Percentiles rank a stretch among this genome's conserved stretches.
phyloP scores from a whole-genome alignment of 2,113 vertebrate species.

The Oncorhynchus kisutch region DNA sequence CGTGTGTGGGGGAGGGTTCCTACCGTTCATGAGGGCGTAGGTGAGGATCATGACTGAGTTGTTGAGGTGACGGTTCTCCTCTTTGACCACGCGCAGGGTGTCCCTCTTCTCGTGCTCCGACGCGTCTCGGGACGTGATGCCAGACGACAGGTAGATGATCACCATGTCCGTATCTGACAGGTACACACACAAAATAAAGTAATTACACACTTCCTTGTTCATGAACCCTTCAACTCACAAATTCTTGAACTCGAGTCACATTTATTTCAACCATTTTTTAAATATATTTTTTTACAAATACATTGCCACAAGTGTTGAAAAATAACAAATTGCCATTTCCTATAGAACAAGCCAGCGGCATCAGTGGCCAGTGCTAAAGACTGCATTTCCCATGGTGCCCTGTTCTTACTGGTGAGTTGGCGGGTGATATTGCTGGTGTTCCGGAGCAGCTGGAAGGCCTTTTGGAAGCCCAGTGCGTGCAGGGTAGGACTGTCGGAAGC shows the following conservation, averaged over 20 bases:
- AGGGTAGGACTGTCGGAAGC: constrained; percentile 87
- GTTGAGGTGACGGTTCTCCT: constrained; percentile 94
- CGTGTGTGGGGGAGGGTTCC: constrained; percentile 18
- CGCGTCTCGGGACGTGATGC: constrained; percentile 88
- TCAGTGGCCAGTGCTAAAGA: not conserved
- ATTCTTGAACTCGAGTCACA: not conserved
- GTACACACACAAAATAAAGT: not conserved
- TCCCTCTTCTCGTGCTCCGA: constrained; percentile 92
- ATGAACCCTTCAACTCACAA: not conserved
- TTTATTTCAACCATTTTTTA: not conserved
- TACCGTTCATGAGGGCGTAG: constrained; percentile 97
- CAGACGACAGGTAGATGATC: constrained; percentile 95
- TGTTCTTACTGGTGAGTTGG: constrained; percentile 83
- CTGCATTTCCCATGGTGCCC: not conserved
- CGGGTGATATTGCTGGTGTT: constrained; percentile 87
- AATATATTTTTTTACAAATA: not conserved
- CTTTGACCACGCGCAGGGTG: constrained; percentile 88
- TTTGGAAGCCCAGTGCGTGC: constrained; percentile 91
- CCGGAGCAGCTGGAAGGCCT: constrained; percentile 92
- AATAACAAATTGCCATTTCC: not conserved
- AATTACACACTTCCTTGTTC: no score
- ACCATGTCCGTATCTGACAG: constrained; percentile 88
- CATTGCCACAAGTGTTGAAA: not conserved
- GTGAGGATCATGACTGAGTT: constrained; percentile 99
- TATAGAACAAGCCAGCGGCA: not conserved